These are phyloP conservation scores for Drosophila lowei DNA, from an alignment of 1,140 invertebrate genomes.

Conservation along the genomic window DNA sequence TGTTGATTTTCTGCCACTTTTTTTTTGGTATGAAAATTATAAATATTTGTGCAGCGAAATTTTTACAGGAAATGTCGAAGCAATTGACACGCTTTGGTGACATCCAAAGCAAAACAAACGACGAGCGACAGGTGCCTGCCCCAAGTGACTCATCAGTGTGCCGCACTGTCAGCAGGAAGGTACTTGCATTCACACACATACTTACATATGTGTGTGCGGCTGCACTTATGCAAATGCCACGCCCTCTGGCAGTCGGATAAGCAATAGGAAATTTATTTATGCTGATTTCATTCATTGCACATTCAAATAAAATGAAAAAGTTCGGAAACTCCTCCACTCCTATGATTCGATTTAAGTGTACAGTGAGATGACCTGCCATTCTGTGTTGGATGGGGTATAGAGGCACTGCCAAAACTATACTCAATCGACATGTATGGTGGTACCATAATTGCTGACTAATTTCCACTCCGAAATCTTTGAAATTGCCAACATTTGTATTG, in stretches of 20 bases:
- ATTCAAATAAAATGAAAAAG: too few species aligned
- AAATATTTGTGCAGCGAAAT: constrained; percentile 70
- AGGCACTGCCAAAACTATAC: too few species aligned
- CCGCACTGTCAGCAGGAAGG: constrained; percentile 1
- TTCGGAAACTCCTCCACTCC: too few species aligned
- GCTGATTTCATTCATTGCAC: too few species aligned
- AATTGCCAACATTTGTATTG: constrained; percentile 17
- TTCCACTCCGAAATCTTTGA: background rate
- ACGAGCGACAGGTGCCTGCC: constrained; percentile 33
- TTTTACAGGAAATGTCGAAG: constrained; percentile 65
- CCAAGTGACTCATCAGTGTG: constrained; percentile 49
- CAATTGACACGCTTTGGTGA: constrained; percentile 59
- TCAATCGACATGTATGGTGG: too few species aligned
- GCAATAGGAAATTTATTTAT: constrained; percentile 16
- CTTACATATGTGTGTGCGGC: background rate
- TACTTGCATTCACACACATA: constrained; percentile 4
- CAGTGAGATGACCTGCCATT: too few species aligned
- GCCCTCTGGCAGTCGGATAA: constrained; percentile 24
- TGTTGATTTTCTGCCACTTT: constrained; percentile 49
- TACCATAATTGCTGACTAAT: background rate
- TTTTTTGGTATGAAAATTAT: constrained; percentile 49
- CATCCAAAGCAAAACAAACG: constrained; percentile 3
- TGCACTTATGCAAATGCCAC: constrained; percentile 16
- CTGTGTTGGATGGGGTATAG: too few species aligned
- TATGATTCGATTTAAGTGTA: too few species aligned